phyloP scores from a whole-genome alignment of 2,888 invertebrate genomes.

The Silvanus unidentatus region DNA sequence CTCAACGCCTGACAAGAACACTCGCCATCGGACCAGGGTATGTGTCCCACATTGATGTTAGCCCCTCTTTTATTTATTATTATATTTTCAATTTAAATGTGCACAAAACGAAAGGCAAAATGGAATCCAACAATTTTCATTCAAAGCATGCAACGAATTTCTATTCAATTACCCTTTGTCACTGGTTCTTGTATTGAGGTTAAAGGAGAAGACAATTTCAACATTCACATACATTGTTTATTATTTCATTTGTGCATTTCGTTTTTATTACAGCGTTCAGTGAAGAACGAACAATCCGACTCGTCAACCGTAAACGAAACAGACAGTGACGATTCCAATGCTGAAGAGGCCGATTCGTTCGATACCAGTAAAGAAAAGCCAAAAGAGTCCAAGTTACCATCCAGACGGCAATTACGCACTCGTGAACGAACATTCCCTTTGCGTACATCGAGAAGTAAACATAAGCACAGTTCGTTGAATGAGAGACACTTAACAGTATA shows the following conservation, averaged over 20 bases:
- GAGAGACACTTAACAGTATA: constrained; percentile 35
- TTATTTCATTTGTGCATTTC: too few species aligned
- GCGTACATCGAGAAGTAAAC: not conserved
- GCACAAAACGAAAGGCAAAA: too few species aligned
- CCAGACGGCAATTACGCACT: not conserved
- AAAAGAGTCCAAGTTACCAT: not conserved
- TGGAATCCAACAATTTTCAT: too few species aligned
- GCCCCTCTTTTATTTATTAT: too few species aligned
- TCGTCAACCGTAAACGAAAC: constrained; percentile 32
- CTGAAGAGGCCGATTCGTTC: constrained; percentile 24
- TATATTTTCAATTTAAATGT: too few species aligned
- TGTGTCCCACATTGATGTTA: constrained; percentile 17
- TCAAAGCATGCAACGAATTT: too few species aligned
- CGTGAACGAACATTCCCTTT: not conserved
- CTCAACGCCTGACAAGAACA: constrained; percentile 31
- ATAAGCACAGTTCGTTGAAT: constrained; percentile 30
- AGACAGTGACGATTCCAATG: constrained; percentile 31
- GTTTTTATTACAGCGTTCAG: too few species aligned
- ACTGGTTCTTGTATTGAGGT: too few species aligned
- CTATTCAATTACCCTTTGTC: too few species aligned
- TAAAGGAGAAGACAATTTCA: too few species aligned
- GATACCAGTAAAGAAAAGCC: constrained; percentile 17
- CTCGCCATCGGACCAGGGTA: constrained; percentile 40
- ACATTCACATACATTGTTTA: too few species aligned
- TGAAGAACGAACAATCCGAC: constrained; percentile 15